phyloP scores from a whole-genome alignment of 2,888 invertebrate genomes.

The Andricus quercusramuli region DNA sequence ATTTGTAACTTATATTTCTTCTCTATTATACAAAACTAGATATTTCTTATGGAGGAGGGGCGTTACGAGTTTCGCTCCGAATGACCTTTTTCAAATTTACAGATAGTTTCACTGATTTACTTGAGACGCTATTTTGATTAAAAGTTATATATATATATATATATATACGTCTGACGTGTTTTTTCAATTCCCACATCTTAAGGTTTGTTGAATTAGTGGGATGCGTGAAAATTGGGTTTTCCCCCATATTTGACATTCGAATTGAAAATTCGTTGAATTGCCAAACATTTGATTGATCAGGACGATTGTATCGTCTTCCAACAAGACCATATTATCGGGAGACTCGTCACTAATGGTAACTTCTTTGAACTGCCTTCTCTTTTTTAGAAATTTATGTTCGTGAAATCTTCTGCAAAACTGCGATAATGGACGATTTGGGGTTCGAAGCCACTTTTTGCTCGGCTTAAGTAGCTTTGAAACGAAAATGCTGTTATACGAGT shows the following conservation, averaged over 20 bases:
- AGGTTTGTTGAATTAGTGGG: not conserved
- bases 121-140: not conserved
- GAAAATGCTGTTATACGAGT: constrained; percentile 20
- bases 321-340: constrained; percentile 14
- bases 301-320: not conserved
- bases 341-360: not conserved
- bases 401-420: too few species aligned
- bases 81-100: not conserved
- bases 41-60: not conserved
- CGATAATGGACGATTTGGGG: not conserved
- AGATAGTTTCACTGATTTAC: constrained; percentile 6
- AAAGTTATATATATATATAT: not conserved
- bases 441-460: constrained; percentile 6
- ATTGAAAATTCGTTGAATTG: not conserved
- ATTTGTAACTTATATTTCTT: not conserved
- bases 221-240: not conserved
- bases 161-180: too few species aligned
- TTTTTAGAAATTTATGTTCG: not conserved
- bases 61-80: not conserved
- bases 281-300: not conserved
- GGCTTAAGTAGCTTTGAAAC: constrained; percentile 22
- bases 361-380: not conserved
- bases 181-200: not conserved
- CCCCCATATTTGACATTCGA: not conserved
- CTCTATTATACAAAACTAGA: not conserved